Evolutionary conservation across 2,113 vertebrate species (phyloP).

Genomic region (Cheilinus undulatus): DNA sequence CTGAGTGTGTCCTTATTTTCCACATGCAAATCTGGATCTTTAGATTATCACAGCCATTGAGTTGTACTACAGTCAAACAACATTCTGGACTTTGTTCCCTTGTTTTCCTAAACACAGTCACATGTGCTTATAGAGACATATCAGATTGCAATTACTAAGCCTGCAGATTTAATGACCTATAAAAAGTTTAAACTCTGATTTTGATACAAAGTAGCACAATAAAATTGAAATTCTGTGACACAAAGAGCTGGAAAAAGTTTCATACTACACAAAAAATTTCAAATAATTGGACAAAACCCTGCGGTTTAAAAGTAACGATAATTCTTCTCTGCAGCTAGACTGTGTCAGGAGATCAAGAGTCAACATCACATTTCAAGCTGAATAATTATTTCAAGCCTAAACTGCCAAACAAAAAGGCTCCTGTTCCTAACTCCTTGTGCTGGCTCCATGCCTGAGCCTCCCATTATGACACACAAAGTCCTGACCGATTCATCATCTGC

Average conservation of each 20-base stretch:
- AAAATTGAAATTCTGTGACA: not conserved
- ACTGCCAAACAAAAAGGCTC: conserved; percentile 31
- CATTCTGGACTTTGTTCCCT: conserved; percentile 1
- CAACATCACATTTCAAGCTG: conserved; percentile 12
- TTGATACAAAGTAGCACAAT: not conserved
- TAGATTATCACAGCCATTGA: conserved; percentile 5
- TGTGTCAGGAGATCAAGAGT: conserved; percentile 27
- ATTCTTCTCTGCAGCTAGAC: not conserved
- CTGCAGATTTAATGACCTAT: not conserved
- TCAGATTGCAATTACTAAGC: not conserved
- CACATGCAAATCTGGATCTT: not conserved
- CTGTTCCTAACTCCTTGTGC: conserved; percentile 37
- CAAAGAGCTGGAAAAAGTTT: too few species aligned
- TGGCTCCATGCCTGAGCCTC: conserved; percentile 30
- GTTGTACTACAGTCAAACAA: conserved; percentile 24
- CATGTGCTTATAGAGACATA: not conserved
- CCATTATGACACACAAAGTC: conserved; percentile 49
- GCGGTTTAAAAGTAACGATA: not conserved
- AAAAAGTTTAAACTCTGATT: not conserved
- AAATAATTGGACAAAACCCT: not conserved
- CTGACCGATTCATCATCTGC: conserved; percentile 33
- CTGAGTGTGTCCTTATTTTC: not conserved
- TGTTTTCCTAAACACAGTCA: conserved; percentile 3
- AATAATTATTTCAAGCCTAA: conserved; percentile 34
- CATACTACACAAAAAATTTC: too few species aligned